Percentiles rank a stretch among this genome's conserved stretches.
Conservation (phyloP, 2,113 vertebrate genomes). For the Carassius carassius region DNA sequence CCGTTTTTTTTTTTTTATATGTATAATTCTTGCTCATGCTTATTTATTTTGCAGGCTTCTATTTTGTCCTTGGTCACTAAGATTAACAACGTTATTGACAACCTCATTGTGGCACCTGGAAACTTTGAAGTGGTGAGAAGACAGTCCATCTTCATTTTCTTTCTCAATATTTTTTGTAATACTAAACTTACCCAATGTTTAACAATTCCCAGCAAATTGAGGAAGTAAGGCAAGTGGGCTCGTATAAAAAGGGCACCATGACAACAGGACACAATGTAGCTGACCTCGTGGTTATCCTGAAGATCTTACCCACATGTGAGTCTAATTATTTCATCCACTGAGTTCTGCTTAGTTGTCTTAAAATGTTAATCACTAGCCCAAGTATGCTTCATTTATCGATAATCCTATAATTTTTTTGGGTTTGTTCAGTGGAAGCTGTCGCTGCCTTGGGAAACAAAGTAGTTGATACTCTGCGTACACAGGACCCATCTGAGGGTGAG, state of each 20-base stretch:
- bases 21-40: background rate
- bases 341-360: background rate
- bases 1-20: background rate
- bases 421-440: constrained; percentile 89
- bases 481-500: constrained; percentile 90
- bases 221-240: too few relatives aligned
- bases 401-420: background rate
- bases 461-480: constrained; percentile 89
- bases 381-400: background rate
- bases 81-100: constrained; percentile 98
- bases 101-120: constrained; percentile 93
- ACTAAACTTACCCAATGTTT: background rate
- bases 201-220: too few relatives aligned
- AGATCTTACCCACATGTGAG: constrained; percentile 95
- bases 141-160: background rate
- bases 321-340: constrained; percentile 28
- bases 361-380: background rate
- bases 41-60: constrained; percentile 79
- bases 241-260: too few relatives aligned
- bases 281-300: constrained; percentile 94
- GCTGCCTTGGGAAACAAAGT: constrained; percentile 95
- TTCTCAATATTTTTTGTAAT: background rate
- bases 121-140: constrained; percentile 96
- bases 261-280: constrained; percentile 85
- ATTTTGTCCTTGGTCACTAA: constrained; percentile 98